Base-by-base conservation (phyloP, 2,888 invertebrate genomes). In the Cyclophora albipunctata region DNA sequence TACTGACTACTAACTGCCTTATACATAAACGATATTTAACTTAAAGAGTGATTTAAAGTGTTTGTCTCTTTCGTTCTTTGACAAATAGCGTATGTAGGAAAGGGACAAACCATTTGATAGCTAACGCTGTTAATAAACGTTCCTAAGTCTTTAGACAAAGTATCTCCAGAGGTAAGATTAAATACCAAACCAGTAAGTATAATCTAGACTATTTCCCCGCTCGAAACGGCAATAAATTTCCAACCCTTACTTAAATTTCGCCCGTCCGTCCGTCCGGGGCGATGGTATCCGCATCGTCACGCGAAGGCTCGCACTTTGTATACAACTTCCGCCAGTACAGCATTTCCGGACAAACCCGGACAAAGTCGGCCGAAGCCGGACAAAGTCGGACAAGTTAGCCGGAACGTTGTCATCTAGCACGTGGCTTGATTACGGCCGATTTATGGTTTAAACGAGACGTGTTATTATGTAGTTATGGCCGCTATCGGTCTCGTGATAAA, bases 231-330 rank as follows among this genome's bases (percentile, higher is more conserved):
- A 44, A 56, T 59, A 59, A 59, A 59, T 59, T 49, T 47, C 46
- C 53, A 42, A 48, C 49, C 40, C 58, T 50, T 43, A 51, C 53
- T 51, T 55, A 50, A 48, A 46, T 47, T 49, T 50, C 54, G 45
- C 55, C 50, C n/a, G n/a, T n/a, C 50, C 43, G 46, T 47, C 40
- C 51, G 48, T 20, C 20, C 20, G 20, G 20, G 2, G 20, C 53
- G 61, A 61, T 59, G 42, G 61, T 57, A 61, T 61, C 59, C 61
- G 56, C 51, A 52, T 56, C 62, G 58, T 73, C 84, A 85, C 86
- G 85, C 84, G 78, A 86, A 83, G 82, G 77, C 84, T 84, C 79
- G 76, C 83, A 82, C 83, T 85, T 84, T 85, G 84, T 85, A 83
- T 83, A 84, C 85, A 79, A 83, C 84, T 83, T 83, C 83, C 83